These are phyloP conservation scores for Taxidea taxus DNA, from an alignment of 2,113 vertebrate genomes.

Conservation along the genomic window DNA sequence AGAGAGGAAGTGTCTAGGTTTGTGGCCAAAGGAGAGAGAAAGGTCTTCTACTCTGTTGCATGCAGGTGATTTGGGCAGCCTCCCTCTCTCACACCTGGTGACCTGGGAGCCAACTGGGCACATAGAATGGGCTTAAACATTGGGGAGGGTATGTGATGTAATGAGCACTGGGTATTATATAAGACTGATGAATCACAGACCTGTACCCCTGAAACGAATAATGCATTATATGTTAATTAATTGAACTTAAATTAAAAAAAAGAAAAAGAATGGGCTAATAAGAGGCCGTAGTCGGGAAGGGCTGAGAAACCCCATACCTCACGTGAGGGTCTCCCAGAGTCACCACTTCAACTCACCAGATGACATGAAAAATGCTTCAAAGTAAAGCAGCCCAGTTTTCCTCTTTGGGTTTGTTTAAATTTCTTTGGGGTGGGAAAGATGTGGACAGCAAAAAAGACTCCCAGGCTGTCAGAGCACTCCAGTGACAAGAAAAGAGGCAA, in stretches of 20 bases:
- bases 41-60: neutral
- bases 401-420: neutral
- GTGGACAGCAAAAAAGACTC: neutral
- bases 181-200: no score
- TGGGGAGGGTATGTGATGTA: no score
- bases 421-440: neutral
- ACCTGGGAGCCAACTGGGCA: neutral
- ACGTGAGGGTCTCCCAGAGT: neutral
- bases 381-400: neutral
- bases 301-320: neutral
- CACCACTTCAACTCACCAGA: neutral
- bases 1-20: neutral
- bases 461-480: neutral
- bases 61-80: neutral
- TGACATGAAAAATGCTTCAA: neutral
- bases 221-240: no score
- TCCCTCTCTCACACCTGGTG: neutral
- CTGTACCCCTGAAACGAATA: no score
- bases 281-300: neutral
- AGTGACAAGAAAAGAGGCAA: neutral
- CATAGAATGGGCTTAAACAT: neutral
- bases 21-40: neutral
- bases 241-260: no score
- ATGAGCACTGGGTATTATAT: no score
- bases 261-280: neutral